Evolutionary conservation across 2,113 vertebrate species (phyloP).

Genomic region (Scytalopus superciliaris): DNA sequence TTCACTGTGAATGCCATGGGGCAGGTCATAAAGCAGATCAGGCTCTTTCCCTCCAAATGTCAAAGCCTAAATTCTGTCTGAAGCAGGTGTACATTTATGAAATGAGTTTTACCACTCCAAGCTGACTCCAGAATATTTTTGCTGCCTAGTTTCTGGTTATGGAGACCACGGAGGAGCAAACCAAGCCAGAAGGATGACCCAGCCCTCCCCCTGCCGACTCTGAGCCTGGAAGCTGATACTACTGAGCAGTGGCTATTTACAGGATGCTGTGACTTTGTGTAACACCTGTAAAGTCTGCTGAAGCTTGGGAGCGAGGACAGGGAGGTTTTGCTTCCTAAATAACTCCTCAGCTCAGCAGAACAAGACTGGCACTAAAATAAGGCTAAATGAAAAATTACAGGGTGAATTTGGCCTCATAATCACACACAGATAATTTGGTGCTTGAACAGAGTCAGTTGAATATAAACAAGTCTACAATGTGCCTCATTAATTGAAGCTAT

Average conservation of each 20-base stretch:
- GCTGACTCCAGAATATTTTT: not conserved
- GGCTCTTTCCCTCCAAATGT: not conserved
- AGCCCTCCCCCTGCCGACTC: not conserved
- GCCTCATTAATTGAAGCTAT: slow-evolving; percentile 54
- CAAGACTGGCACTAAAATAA: slow-evolving; percentile 25
- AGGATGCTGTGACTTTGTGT: not conserved
- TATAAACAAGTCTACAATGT: slow-evolving; percentile 48
- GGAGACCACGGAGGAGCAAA: not conserved
- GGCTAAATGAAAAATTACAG: slow-evolving; percentile 59
- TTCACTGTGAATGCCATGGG: fast-evolving
- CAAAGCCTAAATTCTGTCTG: not conserved
- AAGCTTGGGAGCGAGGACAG: not conserved
- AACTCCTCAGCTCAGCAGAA: not conserved
- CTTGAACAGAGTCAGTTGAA: slow-evolving; percentile 10
- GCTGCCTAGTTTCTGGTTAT: not conserved
- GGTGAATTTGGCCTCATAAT: slow-evolving; percentile 47
- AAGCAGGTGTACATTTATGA: not conserved
- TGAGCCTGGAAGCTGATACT: not conserved
- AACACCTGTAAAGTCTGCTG: not conserved
- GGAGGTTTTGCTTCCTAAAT: not conserved
- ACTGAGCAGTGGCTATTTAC: not conserved
- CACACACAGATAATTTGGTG: slow-evolving; percentile 44
- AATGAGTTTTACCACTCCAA: not conserved
- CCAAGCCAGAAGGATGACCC: not conserved
- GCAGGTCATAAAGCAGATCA: not conserved